These are phyloP conservation scores for Dissostichus mawsoni DNA, from an alignment of 2,113 vertebrate species.

Conservation along the genomic window DNA sequence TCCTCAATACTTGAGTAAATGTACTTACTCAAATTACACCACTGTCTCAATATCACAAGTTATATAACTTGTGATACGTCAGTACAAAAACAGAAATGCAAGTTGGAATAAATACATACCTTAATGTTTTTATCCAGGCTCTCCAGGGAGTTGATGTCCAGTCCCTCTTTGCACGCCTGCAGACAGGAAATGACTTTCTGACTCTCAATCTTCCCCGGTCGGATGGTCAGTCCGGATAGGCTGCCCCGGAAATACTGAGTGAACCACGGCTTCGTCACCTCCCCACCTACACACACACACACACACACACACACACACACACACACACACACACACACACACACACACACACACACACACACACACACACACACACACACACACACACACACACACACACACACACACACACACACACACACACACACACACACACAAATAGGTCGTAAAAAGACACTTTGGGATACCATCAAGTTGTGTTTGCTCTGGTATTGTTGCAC, in stretches of 20 bases:
- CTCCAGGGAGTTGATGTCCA: slow-evolving; percentile 96
- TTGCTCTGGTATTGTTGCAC: background rate
- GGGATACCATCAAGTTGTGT: background rate
- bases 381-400: slow-evolving; percentile 33
- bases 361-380: slow-evolving; percentile 66
- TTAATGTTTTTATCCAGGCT: slow-evolving; percentile 95
- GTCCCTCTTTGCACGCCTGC: slow-evolving; percentile 97
- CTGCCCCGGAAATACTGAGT: slow-evolving; percentile 97
- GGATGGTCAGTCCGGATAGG: slow-evolving; percentile 94
- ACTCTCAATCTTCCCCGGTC: slow-evolving; percentile 96
- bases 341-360: no score
- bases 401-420: background rate
- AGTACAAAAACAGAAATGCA: background rate
- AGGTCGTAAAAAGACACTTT: background rate
- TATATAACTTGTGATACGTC: background rate
- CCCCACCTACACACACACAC: slow-evolving; percentile 87
- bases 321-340: no score
- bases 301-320: slow-evolving; percentile 12
- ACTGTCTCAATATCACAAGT: no score
- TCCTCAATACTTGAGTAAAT: no score
- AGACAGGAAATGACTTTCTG: slow-evolving; percentile 98
- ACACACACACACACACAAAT: slow-evolving; percentile 9
- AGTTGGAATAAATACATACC: slow-evolving; percentile 75
- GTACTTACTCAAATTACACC: no score
- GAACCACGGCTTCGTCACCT: slow-evolving; percentile 94